Evolutionary conservation across 2,888 invertebrate species (phyloP).

Genomic region (Leptinotarsa peninsularis): DNA sequence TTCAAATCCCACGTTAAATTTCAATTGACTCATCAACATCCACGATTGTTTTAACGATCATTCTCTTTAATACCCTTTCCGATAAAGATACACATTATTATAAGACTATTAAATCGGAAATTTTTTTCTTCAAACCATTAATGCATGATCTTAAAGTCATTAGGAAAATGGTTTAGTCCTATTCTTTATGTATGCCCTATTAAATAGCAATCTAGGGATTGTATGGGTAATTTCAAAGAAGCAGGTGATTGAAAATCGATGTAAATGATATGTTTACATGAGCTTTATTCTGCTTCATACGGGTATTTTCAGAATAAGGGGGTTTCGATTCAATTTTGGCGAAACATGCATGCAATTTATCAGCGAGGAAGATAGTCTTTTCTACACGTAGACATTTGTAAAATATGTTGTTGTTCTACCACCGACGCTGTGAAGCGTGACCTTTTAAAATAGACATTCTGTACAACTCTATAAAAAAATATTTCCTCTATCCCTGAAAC

Average conservation of each 20-base stretch:
- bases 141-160: slow-evolving; percentile 25
- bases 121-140: slow-evolving; percentile 11
- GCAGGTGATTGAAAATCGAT: slow-evolving; percentile 26
- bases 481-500: no score
- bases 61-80: slow-evolving; percentile 16
- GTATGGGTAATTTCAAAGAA: slow-evolving; percentile 22
- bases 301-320: not conserved
- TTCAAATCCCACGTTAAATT: slow-evolving; percentile 17
- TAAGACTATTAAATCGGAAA: slow-evolving; percentile 20
- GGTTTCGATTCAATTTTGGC: slow-evolving; percentile 6
- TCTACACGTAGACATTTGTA: no score
- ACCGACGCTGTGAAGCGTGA: no score
- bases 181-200: slow-evolving; percentile 24
- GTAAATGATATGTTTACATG: slow-evolving; percentile 49
- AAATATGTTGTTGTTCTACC: no score
- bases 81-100: slow-evolving; percentile 1
- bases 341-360: no score
- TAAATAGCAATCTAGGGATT: slow-evolving; percentile 24
- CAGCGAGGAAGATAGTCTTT: no score
- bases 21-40: slow-evolving; percentile 20
- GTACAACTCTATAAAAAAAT: no score
- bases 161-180: slow-evolving; percentile 20
- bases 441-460: no score
- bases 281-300: not conserved
- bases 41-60: not conserved